A percentile compares a stretch with the other conserved stretches of the same genome.
phyloP scores from a whole-genome alignment of 1,140 invertebrate species.

The Sarcophaga bullata region DNA sequence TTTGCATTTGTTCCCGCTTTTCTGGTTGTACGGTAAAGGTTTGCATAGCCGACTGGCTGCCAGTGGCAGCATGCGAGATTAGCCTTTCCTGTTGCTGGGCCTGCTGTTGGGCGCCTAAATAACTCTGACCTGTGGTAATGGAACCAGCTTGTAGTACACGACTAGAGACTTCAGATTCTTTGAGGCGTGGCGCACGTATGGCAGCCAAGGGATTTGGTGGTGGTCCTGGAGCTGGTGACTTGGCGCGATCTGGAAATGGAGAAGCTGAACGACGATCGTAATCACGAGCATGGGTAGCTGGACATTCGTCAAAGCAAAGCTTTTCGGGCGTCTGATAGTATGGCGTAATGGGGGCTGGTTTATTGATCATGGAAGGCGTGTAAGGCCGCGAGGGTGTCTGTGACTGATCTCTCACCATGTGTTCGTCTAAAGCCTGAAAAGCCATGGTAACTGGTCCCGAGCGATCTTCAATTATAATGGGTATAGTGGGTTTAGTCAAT shows the following conservation, averaged over 20 bases:
- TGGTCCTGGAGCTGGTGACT: constrained; percentile 71
- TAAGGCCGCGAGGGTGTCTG: constrained; percentile 65
- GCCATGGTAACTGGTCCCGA: constrained; percentile 65
- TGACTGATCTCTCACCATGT: constrained; percentile 66
- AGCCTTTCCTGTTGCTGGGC: constrained; percentile 50
- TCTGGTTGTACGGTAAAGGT: constrained; percentile 56
- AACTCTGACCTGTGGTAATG: constrained; percentile 61
- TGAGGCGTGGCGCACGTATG: constrained; percentile 69
- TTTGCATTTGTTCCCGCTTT: constrained; percentile 47
- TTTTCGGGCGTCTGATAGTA: constrained; percentile 73
- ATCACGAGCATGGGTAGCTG: constrained; percentile 68
- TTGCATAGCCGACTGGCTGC: constrained; percentile 53
- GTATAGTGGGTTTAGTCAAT: constrained; percentile 53
- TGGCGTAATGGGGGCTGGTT: constrained; percentile 73
- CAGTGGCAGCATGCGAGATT: constrained; percentile 57
- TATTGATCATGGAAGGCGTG: constrained; percentile 74
- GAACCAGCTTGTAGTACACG: constrained; percentile 56
- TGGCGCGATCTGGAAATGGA: constrained; percentile 69
- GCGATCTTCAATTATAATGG: constrained; percentile 57
- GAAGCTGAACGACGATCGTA: constrained; percentile 69
- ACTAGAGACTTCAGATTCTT: constrained; percentile 60
- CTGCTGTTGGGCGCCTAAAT: constrained; percentile 46
- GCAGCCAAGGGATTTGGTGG: constrained; percentile 71
- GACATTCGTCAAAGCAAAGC: constrained; percentile 70
- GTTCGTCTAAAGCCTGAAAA: constrained; percentile 72